phyloP scores from a whole-genome alignment of 2,113 vertebrate genomes.

The Centropus unirufus region DNA sequence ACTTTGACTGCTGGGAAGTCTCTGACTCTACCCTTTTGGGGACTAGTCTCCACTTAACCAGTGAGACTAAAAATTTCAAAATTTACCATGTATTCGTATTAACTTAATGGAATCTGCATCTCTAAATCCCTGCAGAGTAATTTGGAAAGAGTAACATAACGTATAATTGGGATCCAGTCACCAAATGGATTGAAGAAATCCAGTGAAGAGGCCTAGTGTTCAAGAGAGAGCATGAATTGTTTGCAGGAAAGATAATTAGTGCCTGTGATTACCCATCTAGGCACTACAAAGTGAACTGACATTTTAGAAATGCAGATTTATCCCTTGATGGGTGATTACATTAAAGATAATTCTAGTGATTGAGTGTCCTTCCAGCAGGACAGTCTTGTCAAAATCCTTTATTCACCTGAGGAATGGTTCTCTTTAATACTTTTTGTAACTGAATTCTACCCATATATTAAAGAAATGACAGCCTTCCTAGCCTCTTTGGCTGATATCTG shows the following conservation, averaged over 20 bases:
- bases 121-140: not conserved
- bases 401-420: conserved; percentile 52
- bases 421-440: conserved; percentile 30
- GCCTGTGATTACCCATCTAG: conserved; percentile 29
- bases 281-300: conserved; percentile 42
- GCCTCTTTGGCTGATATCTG: conserved; percentile 12
- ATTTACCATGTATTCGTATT: conserved; percentile 1
- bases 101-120: conserved; percentile 40
- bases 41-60: not conserved
- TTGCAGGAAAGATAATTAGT: conserved; percentile 52
- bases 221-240: conserved; percentile 43
- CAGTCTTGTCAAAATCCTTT: conserved; percentile 56
- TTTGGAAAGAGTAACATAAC: conserved; percentile 38
- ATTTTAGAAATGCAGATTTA: conserved; percentile 59
- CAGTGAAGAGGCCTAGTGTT: conserved; percentile 22
- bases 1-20: not conserved
- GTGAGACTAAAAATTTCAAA: conserved; percentile 1
- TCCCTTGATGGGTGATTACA: conserved; percentile 29
- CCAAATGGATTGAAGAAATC: conserved; percentile 49
- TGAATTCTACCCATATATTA: conserved; percentile 35
- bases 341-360: conserved; percentile 61
- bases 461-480: conserved; percentile 3
- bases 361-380: conserved; percentile 52
- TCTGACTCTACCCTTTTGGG: not conserved
- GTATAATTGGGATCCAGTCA: conserved; percentile 49